Base-by-base conservation (phyloP, 2,113 vertebrate species). In the Osmerus eperlanus region DNA sequence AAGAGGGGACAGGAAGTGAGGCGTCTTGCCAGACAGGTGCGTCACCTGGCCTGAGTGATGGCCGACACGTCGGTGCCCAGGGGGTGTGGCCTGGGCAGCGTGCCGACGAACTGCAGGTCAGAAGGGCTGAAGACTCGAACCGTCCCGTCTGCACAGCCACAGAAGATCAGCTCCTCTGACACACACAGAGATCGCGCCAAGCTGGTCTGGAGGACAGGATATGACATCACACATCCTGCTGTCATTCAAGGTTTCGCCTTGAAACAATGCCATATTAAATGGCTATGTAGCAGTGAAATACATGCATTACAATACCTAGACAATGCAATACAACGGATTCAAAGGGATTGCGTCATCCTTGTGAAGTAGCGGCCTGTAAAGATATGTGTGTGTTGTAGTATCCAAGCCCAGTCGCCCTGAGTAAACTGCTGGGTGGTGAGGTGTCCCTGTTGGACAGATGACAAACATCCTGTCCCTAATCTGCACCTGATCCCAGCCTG, bases 161-260 rank as follows among this genome's bases (percentile, higher is more conserved):
- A 98, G 91, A 99, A 98, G 89, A 99, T 95, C 83, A 94, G 89
- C 29, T 96, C 94, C 0, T 95, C 95, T 18, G 93, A 96, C 79
- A 98, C 93, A 14, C 93, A 93, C 81, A 99, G 93, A 77, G 95
- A 84, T 41, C 81, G 82, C 29, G 91, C 88, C 73, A 75, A n/a
- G 12, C 82, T 77, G 2, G 81, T 88, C 91, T 92, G 56, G 54
- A 13, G 7, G n/a, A 54, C 51, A 13, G 19, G 9, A 53, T n/a
- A 18, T 29, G 36, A 69, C 53, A 59, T 19, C 18, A 19, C 67
- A 36, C 41, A n/a, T 4, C 54, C 9, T n/a, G 51, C n/a, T n/a
- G 36, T 9, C 29, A 14, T n/a, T 13, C n/a, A 54, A 36, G 18
- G 11, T 21, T 7, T 47, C 9, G 41, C 41, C 41, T 47, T 47